Base-by-base conservation (phyloP, 2,113 vertebrate genomes). In the Coreoperca whiteheadi region DNA sequence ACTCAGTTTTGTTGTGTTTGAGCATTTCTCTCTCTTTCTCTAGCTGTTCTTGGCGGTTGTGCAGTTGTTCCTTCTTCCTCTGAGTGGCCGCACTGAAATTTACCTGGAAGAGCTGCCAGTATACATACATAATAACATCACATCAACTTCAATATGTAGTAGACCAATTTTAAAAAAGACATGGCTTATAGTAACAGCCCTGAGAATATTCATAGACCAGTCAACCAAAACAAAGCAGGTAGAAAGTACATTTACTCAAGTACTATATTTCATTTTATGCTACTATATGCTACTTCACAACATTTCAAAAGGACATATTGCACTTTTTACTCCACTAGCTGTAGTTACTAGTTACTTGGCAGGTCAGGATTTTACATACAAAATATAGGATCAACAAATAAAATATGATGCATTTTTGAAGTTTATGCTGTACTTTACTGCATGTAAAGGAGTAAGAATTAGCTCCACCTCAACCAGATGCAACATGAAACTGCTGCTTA, bases 21-120 rank as follows among this genome's bases (percentile, higher is more conserved):
- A 97, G 77, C 91, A 95, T 94, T 10, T 96, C 93, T 10, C 83
- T 64, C 50, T 96, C 96, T 14, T 70, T 89, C 77, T 92, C 92
- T 82, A 96, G 93, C 34, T 96, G 92, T 3, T 84, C 32, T 34
- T 94, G 78, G 4, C 91, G 91, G 10, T 87, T 91, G 34, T 95
- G 82, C 43, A 95, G 86, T 32, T 76, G 75, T 1, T 87, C 85
- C 23, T 87, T 91, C 69, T 89, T 96, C 57, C 20, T 92, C 4
- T 82, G 74, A 1, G 93, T 84, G 7, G 94, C 92, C 0, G 92
- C 43, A 21, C 89, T 89, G 72, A 94, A 23, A 81, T 97, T 96
- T 25, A 94, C 90, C 48, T 85, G 92, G 65, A 88, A 94, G 37
- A 88, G 63, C 91, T 92, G 87, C 25, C 15, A 61, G 16, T 4